A percentile compares a stretch with the other conserved stretches of the same genome.
These are phyloP conservation scores for Zosterops hypoxanthus DNA, from an alignment of 2,113 vertebrate species.

Conservation along the genomic window DNA sequence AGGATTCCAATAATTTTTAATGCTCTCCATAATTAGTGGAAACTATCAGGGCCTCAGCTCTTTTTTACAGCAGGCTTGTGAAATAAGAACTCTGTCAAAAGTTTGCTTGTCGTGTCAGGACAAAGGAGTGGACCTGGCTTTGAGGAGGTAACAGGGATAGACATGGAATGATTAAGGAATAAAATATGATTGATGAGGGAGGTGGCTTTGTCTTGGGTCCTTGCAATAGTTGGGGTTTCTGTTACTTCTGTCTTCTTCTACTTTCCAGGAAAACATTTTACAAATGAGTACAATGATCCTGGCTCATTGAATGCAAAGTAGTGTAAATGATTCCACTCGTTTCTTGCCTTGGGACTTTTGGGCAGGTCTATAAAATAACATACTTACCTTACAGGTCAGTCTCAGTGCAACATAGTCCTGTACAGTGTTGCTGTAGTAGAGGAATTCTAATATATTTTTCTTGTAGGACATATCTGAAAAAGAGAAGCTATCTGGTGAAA, in stretches of 20 bases:
- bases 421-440: not conserved
- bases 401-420: not conserved
- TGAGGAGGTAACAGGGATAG: not conserved
- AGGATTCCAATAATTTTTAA: not conserved
- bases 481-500: constrained; percentile 77
- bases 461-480: constrained; percentile 77
- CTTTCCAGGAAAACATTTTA: not conserved
- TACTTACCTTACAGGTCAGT: not conserved
- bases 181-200: not conserved
- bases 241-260: not conserved
- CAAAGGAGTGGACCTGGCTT: not conserved
- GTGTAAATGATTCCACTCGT: not conserved
- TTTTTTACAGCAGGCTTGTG: not conserved
- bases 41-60: not conserved
- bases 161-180: not conserved
- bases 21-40: not conserved
- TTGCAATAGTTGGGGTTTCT: not conserved
- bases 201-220: constrained; percentile 46
- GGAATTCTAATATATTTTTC: not conserved
- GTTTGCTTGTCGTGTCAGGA: not conserved
- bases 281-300: not conserved
- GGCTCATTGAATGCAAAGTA: not conserved
- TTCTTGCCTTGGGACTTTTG: not conserved
- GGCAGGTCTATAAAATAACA: not conserved
- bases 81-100: not conserved